Evolutionary conservation across 2,888 invertebrate genomes (phyloP).

Genomic region (Napeogenes inachia): DNA sequence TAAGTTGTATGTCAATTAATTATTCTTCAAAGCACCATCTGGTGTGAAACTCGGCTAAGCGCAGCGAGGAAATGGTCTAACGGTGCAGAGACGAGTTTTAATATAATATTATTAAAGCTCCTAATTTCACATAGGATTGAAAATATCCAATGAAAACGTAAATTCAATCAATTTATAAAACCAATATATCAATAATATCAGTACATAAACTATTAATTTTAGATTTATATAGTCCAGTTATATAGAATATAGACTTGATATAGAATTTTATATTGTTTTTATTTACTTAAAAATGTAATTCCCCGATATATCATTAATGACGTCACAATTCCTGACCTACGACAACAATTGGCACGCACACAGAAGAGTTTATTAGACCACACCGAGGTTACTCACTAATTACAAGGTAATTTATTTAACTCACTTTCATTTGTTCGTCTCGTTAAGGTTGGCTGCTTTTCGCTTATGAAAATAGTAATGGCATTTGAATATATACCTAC

Average conservation of each 20-base stretch:
- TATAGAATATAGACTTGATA: too few species aligned
- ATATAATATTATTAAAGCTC: conserved; percentile 33
- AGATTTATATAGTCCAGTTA: too few species aligned
- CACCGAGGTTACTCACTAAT: conserved; percentile 44
- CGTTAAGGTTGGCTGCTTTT: conserved; percentile 21
- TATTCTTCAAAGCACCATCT: conserved; percentile 77
- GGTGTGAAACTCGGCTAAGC: conserved; percentile 52
- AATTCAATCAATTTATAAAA: too few species aligned
- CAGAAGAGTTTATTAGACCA: conserved; percentile 37
- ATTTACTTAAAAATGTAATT: conserved; percentile 2
- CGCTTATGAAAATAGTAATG: conserved; percentile 3
- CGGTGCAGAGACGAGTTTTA: conserved; percentile 46
- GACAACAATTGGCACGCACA: conserved; percentile 58
- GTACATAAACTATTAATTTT: too few species aligned
- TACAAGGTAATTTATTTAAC: conserved; percentile 35
- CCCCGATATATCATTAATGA: conserved; percentile 20
- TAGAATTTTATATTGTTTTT: background rate
- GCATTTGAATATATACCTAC: background rate
- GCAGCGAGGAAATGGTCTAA: conserved; percentile 54
- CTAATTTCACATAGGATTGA: too few species aligned
- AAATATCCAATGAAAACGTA: too few species aligned
- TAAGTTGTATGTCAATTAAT: conserved; percentile 77
- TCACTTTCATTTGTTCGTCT: conserved; percentile 20
- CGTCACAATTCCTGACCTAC: conserved; percentile 48
- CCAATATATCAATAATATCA: too few species aligned